Base-by-base conservation (phyloP, 2,888 invertebrate genomes). In the Mechanitis mazaeus region DNA sequence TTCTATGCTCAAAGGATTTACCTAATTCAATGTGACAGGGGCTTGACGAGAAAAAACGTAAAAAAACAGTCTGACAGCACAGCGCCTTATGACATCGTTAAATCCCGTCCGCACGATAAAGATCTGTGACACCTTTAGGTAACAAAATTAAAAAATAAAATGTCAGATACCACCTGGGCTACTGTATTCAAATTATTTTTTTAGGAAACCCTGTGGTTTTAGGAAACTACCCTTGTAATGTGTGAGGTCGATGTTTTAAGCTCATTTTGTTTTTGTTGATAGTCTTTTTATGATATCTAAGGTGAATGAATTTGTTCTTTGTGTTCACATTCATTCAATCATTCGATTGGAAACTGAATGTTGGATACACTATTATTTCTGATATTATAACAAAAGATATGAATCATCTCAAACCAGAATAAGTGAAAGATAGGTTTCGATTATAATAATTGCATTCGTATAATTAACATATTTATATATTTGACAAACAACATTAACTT, bases 131-230 rank as follows among this genome's bases (percentile, higher is more conserved):
- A 89, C 84, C 78, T 85, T 20, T 75, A 64, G 71, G 71, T 75
- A 58, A 65, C 66, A 73, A 66, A 67, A 58, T 64, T 47, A 72
- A 76, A 77, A 76, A 76, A 77, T 78, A 79, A 77, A 80, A 70
- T 75, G 76, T 76, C 75, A 76, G 70, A 72, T 75, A 71, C 75
- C 75, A 77, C 72, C 80, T 77, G 79, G 80, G 83, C 89, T 89
- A 87, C 89, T 87, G 89, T 89, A 88, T 89, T 88, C 79, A 87
- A 89, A 89, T 87, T 64, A 68, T 75, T 81, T 83, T 82, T 78
- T 79, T 74, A 66, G 75, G 75, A 80, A 77, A 79, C 81, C 77
- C 75, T 79, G 72, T 75, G 81, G 77, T 81, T 84, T 78, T 77
- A 71, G 75, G 76, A 82, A 86, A 82, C 82, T 71, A 79, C 80